Conservation (phyloP, 2,113 vertebrate genomes). For the Kobus ellipsiprymnus region DNA sequence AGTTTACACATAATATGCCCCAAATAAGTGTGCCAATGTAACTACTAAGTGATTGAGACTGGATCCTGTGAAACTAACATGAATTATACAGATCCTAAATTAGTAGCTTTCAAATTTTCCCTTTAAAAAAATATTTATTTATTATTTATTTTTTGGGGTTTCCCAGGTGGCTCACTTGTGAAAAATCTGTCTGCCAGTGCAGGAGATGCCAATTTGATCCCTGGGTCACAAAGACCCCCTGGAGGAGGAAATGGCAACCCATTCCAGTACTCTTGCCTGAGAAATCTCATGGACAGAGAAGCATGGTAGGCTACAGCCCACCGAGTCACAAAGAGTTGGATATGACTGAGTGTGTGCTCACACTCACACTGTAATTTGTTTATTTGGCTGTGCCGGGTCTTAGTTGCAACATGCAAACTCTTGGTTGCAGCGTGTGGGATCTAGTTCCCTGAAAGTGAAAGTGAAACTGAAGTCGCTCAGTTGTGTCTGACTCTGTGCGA, state of each 20-base stretch:
- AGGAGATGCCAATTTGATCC: neutral
- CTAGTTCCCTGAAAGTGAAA: neutral
- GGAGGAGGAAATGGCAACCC: neutral
- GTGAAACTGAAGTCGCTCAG: too few species aligned
- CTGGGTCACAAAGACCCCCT: neutral
- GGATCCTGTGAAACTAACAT: neutral
- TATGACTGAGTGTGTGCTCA: neutral
- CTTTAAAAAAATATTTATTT: neutral
- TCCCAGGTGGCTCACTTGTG: neutral
- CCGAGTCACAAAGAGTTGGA: accelerated
- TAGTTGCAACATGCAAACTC: neutral
- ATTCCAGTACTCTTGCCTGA: neutral
- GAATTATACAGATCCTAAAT: neutral
- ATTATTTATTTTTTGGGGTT: neutral
- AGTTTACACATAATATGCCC: neutral
- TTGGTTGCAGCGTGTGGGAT: neutral
- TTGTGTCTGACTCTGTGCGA: too few species aligned
- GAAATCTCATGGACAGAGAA: neutral
- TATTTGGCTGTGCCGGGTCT: neutral
- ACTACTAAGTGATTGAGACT: neutral
- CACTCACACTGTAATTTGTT: neutral
- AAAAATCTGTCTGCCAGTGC: neutral
- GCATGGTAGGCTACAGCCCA: neutral
- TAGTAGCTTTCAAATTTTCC: neutral
- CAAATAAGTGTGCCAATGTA: neutral